phyloP scores from a whole-genome alignment of 2,888 invertebrate species.

The Ormyrus nitidulus region DNA sequence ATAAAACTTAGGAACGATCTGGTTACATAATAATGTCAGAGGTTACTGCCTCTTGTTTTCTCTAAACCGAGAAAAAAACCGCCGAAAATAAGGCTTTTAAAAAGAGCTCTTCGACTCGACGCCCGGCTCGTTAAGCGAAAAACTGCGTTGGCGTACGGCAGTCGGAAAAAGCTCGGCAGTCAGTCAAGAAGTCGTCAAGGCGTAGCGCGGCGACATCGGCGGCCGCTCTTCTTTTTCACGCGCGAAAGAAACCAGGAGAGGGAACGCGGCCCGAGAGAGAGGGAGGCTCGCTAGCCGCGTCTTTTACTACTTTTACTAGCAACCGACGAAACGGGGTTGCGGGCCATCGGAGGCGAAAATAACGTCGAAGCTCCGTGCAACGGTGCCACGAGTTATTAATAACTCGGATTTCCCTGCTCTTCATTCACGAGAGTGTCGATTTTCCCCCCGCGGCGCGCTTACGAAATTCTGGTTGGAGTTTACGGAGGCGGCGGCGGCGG shows the following conservation, averaged over 20 bases:
- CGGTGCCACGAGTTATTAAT: constrained; percentile 74
- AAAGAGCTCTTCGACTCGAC: no score
- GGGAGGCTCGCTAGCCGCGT: constrained; percentile 12
- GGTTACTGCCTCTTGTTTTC: neutral
- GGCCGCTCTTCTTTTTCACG: constrained; percentile 34
- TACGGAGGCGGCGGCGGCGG: constrained; percentile 7
- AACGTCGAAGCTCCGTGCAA: constrained; percentile 67
- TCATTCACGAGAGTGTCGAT: constrained; percentile 67
- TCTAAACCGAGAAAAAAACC: no score
- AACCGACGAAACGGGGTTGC: constrained; percentile 61
- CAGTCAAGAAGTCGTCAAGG: constrained; percentile 2
- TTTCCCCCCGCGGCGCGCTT: constrained; percentile 43
- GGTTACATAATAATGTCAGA: no score
- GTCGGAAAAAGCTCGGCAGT: constrained; percentile 28
- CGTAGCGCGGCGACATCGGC: neutral
- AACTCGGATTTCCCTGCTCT: constrained; percentile 67
- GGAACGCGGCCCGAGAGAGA: constrained; percentile 1
- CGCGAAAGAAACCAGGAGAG: constrained; percentile 32
- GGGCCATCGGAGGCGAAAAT: constrained; percentile 66
- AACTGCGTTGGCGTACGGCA: neutral
- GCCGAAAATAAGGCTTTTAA: no score
- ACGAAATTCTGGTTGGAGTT: constrained; percentile 43
- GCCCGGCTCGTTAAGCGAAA: neutral
- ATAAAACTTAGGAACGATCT: no score
- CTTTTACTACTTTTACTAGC: constrained; percentile 61